phyloP scores from a whole-genome alignment of 2,797 vertebrate genomes.

The Xenops minutus region DNA sequence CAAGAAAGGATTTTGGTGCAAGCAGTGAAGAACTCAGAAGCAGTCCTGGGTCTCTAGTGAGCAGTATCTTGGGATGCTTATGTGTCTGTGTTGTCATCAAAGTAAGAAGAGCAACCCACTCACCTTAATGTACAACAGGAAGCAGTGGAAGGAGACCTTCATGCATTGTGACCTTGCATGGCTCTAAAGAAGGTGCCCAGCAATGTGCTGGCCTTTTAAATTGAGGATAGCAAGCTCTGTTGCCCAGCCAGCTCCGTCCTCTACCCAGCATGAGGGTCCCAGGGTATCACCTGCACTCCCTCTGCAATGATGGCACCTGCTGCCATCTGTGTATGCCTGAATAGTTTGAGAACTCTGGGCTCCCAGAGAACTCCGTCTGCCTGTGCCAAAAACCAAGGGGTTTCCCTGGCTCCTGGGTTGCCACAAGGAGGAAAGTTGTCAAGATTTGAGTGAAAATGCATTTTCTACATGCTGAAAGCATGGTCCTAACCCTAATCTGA shows the following conservation, averaged over 20 bases:
- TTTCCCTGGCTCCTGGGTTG: not conserved
- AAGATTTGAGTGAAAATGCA: not conserved
- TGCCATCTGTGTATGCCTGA: not conserved
- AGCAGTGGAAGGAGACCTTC: not conserved
- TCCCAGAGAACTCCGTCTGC: not conserved
- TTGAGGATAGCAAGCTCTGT: not conserved
- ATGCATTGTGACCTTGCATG: too few species aligned
- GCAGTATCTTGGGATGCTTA: not conserved
- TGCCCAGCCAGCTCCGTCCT: not conserved
- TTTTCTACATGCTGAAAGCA: not conserved
- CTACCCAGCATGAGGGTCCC: not conserved
- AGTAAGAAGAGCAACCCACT: not conserved
- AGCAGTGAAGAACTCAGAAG: not conserved
- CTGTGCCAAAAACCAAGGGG: not conserved
- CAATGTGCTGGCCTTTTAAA: not conserved
- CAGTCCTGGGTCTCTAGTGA: not conserved
- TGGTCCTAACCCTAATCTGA: not conserved
- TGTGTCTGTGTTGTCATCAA: fast-evolving
- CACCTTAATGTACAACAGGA: not conserved
- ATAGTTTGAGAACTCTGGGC: not conserved
- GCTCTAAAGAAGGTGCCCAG: not conserved
- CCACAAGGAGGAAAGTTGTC: not conserved
- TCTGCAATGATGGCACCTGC: not conserved
- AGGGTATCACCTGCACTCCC: not conserved
- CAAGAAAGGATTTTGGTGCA: not conserved